Evolutionary conservation across 2,888 invertebrate species (phyloP).

Genomic region (Ophion obscuratus): DNA sequence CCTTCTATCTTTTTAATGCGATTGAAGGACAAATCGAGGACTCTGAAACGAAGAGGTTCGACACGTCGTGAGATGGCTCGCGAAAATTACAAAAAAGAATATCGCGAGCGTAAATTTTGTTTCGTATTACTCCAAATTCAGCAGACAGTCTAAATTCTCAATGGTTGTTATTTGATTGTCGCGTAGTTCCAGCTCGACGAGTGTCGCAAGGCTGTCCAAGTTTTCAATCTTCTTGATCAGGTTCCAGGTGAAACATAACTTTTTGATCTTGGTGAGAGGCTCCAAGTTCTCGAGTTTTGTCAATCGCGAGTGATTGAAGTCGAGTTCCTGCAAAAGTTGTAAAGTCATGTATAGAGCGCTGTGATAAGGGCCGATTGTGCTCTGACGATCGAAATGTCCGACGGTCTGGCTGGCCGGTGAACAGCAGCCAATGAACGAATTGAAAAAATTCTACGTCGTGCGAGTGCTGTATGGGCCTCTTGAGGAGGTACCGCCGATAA

Average conservation of each 20-base stretch:
- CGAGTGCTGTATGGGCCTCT: too few species aligned
- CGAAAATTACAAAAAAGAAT: background rate
- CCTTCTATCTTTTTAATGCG: conserved; percentile 94
- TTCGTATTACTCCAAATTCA: conserved; percentile 92
- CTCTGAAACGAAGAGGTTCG: conserved; percentile 85
- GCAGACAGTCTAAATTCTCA: conserved; percentile 94
- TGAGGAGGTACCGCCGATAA: too few species aligned
- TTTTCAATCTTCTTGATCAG: conserved; percentile 97
- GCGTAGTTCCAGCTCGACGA: conserved; percentile 96
- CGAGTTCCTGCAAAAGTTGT: conserved; percentile 86
- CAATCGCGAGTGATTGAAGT: conserved; percentile 95
- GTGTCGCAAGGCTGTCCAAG: conserved; percentile 89
- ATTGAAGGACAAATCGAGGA: conserved; percentile 98
- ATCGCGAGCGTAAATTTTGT: conserved; percentile 4
- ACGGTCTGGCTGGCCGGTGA: too few species aligned
- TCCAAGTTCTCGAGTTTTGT: conserved; percentile 94
- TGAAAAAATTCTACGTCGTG: too few species aligned
- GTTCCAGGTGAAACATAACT: conserved; percentile 96
- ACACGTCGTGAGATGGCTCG: conserved; percentile 12
- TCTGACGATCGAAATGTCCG: background rate
- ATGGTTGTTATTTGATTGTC: conserved; percentile 98
- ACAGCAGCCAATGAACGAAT: too few species aligned
- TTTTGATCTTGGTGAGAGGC: conserved; percentile 90
- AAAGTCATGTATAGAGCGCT: too few species aligned
- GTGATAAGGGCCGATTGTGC: too few species aligned